phyloP scores from a whole-genome alignment of 1,140 invertebrate species.

The Anthonomus grandis region DNA sequence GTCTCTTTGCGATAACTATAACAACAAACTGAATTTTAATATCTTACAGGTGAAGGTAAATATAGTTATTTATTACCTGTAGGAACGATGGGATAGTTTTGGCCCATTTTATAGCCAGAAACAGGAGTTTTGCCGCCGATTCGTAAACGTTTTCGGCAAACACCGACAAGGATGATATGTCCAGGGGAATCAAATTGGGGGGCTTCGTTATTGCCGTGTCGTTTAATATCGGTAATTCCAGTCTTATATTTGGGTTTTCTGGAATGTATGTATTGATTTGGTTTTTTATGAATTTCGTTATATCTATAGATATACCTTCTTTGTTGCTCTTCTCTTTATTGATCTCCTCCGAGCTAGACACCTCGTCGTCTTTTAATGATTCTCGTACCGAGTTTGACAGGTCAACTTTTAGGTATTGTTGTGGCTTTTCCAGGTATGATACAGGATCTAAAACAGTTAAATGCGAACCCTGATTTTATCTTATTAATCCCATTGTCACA shows the following conservation, averaged over 20 bases:
- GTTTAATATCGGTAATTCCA: constrained; percentile 42
- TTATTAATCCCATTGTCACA: no score
- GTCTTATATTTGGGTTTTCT: constrained; percentile 1
- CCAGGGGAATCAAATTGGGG: constrained; percentile 29
- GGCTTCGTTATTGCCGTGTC: constrained; percentile 27
- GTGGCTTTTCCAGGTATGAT: no score
- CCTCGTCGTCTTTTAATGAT: constrained; percentile 65
- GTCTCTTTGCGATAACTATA: constrained; percentile 64
- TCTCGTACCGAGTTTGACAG: constrained; percentile 8
- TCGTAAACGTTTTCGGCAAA: constrained; percentile 67
- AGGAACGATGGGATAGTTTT: constrained; percentile 70
- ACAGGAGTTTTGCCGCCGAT: constrained; percentile 73
- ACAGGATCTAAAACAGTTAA: no score
- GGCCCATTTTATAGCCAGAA: constrained; percentile 74
- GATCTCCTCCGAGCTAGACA: constrained; percentile 68
- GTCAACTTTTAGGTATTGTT: no score
- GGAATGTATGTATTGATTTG: no score
- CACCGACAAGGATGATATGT: constrained; percentile 44
- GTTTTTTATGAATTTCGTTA: background rate
- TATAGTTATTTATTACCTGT: no score
- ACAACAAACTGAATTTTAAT: background rate
- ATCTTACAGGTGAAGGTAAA: background rate
- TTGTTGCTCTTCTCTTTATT: constrained; percentile 35
- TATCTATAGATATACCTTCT: constrained; percentile 1
- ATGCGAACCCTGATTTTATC: no score